phyloP scores from a whole-genome alignment of 2,797 vertebrate species.

The Synanceia verrucosa region DNA sequence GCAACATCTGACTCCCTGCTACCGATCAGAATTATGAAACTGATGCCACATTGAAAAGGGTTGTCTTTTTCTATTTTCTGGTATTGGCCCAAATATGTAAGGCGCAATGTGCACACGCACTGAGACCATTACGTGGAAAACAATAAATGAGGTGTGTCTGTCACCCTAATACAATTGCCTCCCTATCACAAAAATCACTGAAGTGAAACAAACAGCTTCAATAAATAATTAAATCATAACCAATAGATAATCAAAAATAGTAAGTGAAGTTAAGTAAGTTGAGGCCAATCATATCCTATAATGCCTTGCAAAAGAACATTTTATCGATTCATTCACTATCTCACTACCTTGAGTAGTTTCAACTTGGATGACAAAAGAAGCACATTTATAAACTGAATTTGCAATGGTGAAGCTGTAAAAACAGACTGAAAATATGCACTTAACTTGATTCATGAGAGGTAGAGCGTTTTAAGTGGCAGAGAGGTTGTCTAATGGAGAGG shows the following conservation, averaged over 20 bases:
- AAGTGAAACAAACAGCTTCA: too few relatives aligned
- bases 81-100: too few relatives aligned
- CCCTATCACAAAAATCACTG: too few relatives aligned
- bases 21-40: too few relatives aligned
- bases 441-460: slow-evolving; percentile 20
- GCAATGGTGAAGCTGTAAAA: neutral
- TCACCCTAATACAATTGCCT: neutral
- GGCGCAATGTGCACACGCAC: too few relatives aligned
- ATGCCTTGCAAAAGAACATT: neutral
- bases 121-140: too few relatives aligned
- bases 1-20: too few relatives aligned
- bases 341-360: neutral
- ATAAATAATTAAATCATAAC: too few relatives aligned
- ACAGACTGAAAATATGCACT: neutral
- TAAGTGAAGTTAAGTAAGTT: neutral
- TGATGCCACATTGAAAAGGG: too few relatives aligned
- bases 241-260: too few relatives aligned
- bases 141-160: too few relatives aligned
- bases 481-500: slow-evolving; percentile 39
- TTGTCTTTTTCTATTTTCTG: too few relatives aligned
- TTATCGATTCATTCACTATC: neutral
- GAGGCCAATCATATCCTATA: neutral
- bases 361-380: slow-evolving; percentile 4
- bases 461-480: slow-evolving; percentile 19
- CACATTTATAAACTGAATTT: slow-evolving; percentile 8